Evolutionary conservation across 1,140 invertebrate species (phyloP).

Genomic region (Pentalonia nigronervosa): DNA sequence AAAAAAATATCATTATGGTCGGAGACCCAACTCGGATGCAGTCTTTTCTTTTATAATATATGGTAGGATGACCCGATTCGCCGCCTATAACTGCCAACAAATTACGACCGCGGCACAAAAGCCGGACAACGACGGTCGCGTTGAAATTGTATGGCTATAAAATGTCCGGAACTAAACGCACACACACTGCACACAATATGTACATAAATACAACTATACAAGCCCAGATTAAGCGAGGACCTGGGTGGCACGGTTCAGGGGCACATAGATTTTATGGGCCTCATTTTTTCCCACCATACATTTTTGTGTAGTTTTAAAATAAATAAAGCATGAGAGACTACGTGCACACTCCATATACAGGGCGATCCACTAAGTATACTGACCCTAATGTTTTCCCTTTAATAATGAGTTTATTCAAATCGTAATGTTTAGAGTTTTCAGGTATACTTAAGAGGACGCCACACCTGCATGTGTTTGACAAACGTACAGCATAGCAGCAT

Average conservation of each 20-base stretch:
- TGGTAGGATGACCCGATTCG: neutral
- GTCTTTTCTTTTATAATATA: slow-evolving; percentile 10
- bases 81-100: neutral
- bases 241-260: neutral
- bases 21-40: neutral
- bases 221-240: neutral
- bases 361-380: neutral
- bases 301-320: neutral
- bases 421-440: no score
- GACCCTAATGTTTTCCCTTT: no score
- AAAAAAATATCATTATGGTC: neutral
- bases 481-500: no score
- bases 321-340: neutral
- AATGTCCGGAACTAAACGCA: neutral
- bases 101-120: neutral
- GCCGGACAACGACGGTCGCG: neutral
- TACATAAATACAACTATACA: neutral
- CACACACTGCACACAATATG: neutral
- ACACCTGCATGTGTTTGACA: no score
- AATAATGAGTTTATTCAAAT: no score
- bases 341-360: neutral
- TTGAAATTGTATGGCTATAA: neutral
- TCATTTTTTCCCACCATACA: neutral
- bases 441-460: no score
- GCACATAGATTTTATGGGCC: neutral